Percentiles rank a stretch among this genome's conserved stretches.
Evolutionary conservation across 2,797 vertebrate genomes (phyloP).

Genomic region (Xiphorhynchus erythropygius): DNA sequence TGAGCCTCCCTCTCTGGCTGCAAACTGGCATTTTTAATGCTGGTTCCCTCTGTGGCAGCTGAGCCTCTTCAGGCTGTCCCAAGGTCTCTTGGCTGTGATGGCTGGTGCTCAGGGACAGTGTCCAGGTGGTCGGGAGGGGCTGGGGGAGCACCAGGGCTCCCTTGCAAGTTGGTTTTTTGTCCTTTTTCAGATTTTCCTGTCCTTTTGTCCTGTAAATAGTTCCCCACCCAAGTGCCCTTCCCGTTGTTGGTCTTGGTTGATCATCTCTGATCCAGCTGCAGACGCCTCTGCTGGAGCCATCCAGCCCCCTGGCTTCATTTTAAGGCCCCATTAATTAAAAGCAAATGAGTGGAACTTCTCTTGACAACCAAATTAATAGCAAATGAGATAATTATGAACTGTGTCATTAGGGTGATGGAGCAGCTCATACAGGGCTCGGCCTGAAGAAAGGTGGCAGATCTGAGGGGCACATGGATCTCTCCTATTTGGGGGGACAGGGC

Average conservation of each 20-base stretch:
- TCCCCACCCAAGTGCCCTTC: not conserved
- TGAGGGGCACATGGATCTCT: accelerated
- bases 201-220: not conserved
- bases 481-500: not conserved
- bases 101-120: not conserved
- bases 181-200: not conserved
- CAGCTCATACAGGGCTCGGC: not conserved
- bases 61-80: not conserved
- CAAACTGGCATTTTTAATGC: not conserved
- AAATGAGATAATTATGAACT: not conserved
- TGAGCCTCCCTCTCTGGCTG: not conserved
- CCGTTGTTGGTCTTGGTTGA: not conserved
- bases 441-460: not conserved
- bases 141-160: accelerated
- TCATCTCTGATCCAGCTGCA: not conserved
- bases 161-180: not conserved
- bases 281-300: not conserved
- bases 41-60: not conserved
- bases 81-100: accelerated
- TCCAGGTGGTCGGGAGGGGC: not conserved
- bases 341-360: conserved; percentile 8
- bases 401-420: conserved; percentile 35
- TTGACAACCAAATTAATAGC: conserved; percentile 51
- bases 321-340: conserved; percentile 61
- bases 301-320: not conserved